phyloP scores from a whole-genome alignment of 2,113 vertebrate genomes.

The Burhinus oedicnemus region DNA sequence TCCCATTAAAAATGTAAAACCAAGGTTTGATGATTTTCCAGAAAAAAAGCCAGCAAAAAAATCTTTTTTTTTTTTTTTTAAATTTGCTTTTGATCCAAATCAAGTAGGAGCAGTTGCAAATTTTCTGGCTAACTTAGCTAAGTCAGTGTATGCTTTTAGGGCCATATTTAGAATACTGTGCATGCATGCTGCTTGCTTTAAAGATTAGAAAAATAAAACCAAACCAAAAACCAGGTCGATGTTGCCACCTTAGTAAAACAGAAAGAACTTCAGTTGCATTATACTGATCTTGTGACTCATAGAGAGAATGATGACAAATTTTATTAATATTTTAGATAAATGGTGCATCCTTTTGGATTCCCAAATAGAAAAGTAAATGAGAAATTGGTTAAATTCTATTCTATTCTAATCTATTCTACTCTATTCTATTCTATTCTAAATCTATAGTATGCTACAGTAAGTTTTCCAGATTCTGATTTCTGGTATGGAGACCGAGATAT shows the following conservation, averaged over 20 bases:
- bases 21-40: not conserved
- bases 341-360: not conserved
- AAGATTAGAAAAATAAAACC: not conserved
- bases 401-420: not conserved
- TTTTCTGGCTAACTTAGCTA: not conserved
- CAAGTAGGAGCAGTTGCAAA: not conserved
- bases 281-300: not conserved
- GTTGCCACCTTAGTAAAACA: not conserved
- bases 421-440: not conserved
- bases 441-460: not conserved
- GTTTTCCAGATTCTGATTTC: not conserved
- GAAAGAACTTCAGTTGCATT: not conserved
- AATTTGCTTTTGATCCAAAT: not conserved
- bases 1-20: not conserved
- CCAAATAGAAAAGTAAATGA: not conserved
- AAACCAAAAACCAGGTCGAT: not conserved
- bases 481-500: not conserved
- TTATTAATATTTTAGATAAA: not conserved
- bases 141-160: not conserved
- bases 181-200: not conserved
- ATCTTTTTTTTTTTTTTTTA: not conserved
- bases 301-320: not conserved
- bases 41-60: accelerated
- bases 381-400: not conserved
- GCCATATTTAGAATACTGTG: not conserved